Evolutionary conservation across 2,113 vertebrate genomes (phyloP).

Genomic region (Cephalopterus ornatus): DNA sequence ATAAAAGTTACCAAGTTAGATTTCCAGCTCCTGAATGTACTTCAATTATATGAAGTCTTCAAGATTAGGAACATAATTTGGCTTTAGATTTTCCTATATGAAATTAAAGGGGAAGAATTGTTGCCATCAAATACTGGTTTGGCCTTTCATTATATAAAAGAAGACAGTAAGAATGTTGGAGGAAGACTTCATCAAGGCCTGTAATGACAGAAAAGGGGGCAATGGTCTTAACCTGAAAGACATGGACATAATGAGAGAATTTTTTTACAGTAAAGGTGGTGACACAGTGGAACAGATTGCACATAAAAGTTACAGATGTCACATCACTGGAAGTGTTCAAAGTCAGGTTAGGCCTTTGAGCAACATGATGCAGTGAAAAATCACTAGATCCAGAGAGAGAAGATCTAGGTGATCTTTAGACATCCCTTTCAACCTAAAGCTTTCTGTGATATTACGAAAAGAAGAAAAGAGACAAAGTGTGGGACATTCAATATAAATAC

Average conservation of each 20-base stretch:
- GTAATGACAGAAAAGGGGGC: neutral
- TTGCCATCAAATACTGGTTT: neutral
- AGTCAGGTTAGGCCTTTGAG: neutral
- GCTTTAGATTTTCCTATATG: neutral
- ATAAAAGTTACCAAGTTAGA: neutral
- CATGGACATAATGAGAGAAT: neutral
- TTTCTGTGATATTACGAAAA: neutral
- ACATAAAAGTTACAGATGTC: neutral
- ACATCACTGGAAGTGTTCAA: neutral
- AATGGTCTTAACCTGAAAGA: neutral
- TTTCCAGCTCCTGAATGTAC: neutral
- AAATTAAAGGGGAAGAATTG: neutral
- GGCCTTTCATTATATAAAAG: neutral
- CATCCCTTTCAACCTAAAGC: neutral
- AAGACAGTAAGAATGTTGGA: neutral
- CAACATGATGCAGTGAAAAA: neutral
- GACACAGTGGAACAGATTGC: neutral
- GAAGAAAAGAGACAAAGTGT: neutral
- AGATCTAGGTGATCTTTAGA: neutral
- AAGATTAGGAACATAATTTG: neutral
- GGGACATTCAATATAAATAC: neutral
- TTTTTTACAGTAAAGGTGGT: rapidly evolving
- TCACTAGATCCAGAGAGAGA: neutral
- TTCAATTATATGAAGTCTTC: neutral
- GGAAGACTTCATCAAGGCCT: neutral